Base-by-base conservation (phyloP, 2,113 vertebrate species). In the Notarius quadriscutis region DNA sequence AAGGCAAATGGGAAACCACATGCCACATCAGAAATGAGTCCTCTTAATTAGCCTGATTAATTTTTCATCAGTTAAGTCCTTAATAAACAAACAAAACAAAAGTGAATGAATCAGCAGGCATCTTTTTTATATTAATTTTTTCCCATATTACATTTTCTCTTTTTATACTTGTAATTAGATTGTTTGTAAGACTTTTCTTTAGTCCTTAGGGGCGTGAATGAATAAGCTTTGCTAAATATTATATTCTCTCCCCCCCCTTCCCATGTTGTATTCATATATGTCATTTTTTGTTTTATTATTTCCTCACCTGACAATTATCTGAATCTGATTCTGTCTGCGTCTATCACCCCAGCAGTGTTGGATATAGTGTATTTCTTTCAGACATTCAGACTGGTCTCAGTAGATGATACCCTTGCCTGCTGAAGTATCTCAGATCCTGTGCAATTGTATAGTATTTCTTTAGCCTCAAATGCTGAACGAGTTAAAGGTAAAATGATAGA, bases 1-100 rank as follows among this genome's bases (percentile, higher is more conserved):
- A 81, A 60, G 1, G 22, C 79, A 81, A 60, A 20, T 81, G 79
- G 79, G 53, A 60, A 60, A 81, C 17, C 41, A 81, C 27, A 81
- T 22, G 12, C 55, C 27, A 60, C 55, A 41, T 34, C 9, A 57
- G 14, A 58, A 80, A 80, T 80, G 6, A 57, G n/a, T 80, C 9
- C n/a, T 34, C 53, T 80, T 80, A 58, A 80, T 80, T 30, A 34
- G 15, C 53, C n/a, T 34, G 27, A 58, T 58, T 58, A 30, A 80
- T 80, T 80, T 57, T 57, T 14, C 51, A 58, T 15, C 78, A 80
- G n/a, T 58, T 58, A 58, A 58, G 15, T 55, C n/a, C 77, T 57
- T 79, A 79, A 27, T 27, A 57, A 18, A 5, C 11, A 53, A 78
- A 55, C 74, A 17, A 55, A 78, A 17, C 78, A 30, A 27, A 57